A percentile compares a stretch with the other conserved stretches of the same genome.
phyloP scores from a whole-genome alignment of 2,888 invertebrate genomes.

The Achlya flavicornis region DNA sequence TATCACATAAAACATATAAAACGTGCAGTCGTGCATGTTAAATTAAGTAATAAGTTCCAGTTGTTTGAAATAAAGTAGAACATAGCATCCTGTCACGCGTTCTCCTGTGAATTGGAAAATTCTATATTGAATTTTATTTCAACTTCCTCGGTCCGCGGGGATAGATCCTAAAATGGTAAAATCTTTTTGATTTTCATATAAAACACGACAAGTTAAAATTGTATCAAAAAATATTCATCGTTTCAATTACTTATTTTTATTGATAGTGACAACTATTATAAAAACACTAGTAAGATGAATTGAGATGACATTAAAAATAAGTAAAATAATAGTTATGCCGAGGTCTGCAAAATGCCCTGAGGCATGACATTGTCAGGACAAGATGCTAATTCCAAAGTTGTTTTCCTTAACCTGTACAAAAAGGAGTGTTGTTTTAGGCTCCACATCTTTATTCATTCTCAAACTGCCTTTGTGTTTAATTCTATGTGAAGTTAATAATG shows the following conservation, averaged over 20 bases:
- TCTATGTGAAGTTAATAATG: neutral
- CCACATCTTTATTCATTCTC: neutral
- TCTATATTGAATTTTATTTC: slow-evolving; percentile 42
- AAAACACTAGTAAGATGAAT: neutral
- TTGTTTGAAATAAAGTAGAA: slow-evolving; percentile 26
- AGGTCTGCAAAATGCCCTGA: neutral
- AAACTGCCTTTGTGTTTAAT: neutral
- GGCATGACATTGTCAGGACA: neutral
- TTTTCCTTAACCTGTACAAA: neutral
- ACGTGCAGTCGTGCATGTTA: neutral
- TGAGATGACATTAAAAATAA: too few relatives aligned
- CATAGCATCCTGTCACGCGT: slow-evolving; percentile 31
- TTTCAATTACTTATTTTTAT: neutral
- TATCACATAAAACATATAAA: neutral
- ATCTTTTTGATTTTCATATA: neutral
- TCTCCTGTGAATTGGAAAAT: slow-evolving; percentile 35
- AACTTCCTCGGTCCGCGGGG: slow-evolving; percentile 28
- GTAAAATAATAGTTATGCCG: neutral
- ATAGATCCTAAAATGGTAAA: slow-evolving; percentile 9
- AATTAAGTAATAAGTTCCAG: slow-evolving; percentile 18
- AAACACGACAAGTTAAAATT: neutral
- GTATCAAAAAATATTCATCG: neutral
- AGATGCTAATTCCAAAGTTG: neutral
- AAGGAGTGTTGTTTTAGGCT: neutral
- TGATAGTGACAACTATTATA: neutral